Conservation (phyloP, 2,113 vertebrate genomes). For the Tychaedon coryphoeus region DNA sequence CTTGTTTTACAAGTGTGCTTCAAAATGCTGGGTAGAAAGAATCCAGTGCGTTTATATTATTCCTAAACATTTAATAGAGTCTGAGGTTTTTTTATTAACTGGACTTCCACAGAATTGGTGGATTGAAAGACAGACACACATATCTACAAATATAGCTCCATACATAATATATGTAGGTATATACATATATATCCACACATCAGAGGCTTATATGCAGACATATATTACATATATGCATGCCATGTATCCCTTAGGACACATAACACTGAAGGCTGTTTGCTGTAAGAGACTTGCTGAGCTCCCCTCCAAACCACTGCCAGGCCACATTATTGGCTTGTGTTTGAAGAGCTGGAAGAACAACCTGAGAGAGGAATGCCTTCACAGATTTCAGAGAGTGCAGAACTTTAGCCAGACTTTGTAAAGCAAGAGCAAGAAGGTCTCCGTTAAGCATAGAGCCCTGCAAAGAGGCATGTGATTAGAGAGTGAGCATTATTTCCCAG, state of each 20-base stretch:
- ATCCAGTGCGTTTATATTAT: neutral
- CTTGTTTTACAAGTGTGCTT: neutral
- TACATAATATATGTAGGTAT: neutral
- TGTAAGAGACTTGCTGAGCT: neutral
- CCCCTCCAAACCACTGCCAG: neutral
- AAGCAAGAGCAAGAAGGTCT: neutral
- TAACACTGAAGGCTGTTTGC: neutral
- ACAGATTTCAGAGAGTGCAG: neutral
- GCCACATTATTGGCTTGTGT: neutral
- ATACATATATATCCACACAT: neutral
- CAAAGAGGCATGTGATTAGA: neutral
- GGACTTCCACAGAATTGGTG: neutral
- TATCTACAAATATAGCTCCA: neutral
- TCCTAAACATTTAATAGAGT: neutral
- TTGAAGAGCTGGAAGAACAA: neutral
- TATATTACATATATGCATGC: accelerated
- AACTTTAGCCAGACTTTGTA: neutral
- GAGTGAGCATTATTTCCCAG: neutral
- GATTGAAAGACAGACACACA: neutral
- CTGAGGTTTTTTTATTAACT: neutral
- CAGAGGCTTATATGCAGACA: neutral
- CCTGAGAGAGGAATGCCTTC: accelerated
- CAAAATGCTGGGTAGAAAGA: neutral
- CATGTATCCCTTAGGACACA: neutral
- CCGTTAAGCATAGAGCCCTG: too few species aligned